Conservation (phyloP, 1,140 invertebrate genomes). For the Portunus trituberculatus region DNA sequence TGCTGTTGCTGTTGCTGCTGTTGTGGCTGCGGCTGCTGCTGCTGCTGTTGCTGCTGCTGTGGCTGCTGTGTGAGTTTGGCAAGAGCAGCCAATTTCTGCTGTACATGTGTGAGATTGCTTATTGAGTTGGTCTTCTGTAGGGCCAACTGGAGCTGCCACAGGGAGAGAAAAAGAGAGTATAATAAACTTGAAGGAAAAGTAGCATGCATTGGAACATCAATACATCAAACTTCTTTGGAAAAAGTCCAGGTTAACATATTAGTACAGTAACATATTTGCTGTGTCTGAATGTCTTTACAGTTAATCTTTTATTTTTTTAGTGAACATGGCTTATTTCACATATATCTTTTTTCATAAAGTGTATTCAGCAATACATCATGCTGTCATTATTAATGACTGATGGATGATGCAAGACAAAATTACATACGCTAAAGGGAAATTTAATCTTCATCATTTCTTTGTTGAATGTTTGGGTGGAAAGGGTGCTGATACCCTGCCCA, state of each 20-base stretch:
- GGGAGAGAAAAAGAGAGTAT: neutral
- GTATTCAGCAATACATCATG: too few species aligned
- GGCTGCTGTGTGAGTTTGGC: slow-evolving; percentile 61
- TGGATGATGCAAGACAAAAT: too few species aligned
- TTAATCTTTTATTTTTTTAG: neutral
- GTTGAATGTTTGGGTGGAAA: too few species aligned
- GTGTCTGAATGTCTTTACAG: neutral
- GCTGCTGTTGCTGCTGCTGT: slow-evolving; percentile 53
- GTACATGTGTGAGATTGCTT: slow-evolving; percentile 49
- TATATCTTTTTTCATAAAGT: too few species aligned
- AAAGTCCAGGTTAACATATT: too few species aligned
- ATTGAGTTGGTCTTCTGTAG: slow-evolving; percentile 47
- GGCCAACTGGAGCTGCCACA: slow-evolving; percentile 50
- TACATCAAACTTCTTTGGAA: too few species aligned
- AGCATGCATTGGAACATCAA: neutral
- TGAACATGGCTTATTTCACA: too few species aligned
- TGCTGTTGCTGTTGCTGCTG: slow-evolving; percentile 48
- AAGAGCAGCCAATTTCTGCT: slow-evolving; percentile 60
- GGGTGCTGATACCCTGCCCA: too few species aligned
- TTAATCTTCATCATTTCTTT: too few species aligned
- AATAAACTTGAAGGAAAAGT: neutral
- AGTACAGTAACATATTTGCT: too few species aligned
- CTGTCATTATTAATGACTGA: too few species aligned
- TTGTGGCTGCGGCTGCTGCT: slow-evolving; percentile 59
- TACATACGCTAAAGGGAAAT: too few species aligned